Evolutionary conservation across 2,888 invertebrate species (phyloP).

Genomic region (Parapristionchus giblindavisi): DNA sequence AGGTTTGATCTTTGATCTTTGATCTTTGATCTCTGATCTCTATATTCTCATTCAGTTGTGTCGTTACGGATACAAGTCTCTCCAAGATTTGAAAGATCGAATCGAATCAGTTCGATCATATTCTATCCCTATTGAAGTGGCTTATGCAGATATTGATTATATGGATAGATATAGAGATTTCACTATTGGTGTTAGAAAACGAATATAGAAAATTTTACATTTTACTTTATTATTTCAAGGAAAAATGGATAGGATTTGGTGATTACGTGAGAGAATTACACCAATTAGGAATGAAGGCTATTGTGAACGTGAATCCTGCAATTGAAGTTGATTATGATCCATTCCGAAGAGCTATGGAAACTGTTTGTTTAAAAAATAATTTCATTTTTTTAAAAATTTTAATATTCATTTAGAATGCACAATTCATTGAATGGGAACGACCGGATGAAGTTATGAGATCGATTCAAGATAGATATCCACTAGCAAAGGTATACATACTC

Average conservation of each 20-base stretch:
- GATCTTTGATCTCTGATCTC: neutral
- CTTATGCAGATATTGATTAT: slow-evolving; percentile 87
- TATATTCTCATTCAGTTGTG: slow-evolving; percentile 56
- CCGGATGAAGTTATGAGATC: slow-evolving; percentile 52
- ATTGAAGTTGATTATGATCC: slow-evolving; percentile 59
- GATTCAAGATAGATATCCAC: slow-evolving; percentile 60
- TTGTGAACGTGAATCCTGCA: slow-evolving; percentile 67
- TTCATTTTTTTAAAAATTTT: neutral
- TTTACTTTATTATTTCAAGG: neutral
- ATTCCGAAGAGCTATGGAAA: slow-evolving; percentile 54
- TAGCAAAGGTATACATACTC: slow-evolving; percentile 48
- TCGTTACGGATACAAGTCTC: slow-evolving; percentile 60
- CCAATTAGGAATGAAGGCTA: slow-evolving; percentile 54
- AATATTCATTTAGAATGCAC: slow-evolving; percentile 48
- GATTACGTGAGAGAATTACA: slow-evolving; percentile 57
- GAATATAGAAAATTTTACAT: neutral
- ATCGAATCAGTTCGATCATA: slow-evolving; percentile 68
- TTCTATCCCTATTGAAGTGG: slow-evolving; percentile 74
- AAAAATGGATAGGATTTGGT: slow-evolving; percentile 57
- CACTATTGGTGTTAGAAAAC: slow-evolving; percentile 71
- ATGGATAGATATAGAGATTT: slow-evolving; percentile 84
- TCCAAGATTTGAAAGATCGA: slow-evolving; percentile 53
- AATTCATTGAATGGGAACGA: slow-evolving; percentile 64
- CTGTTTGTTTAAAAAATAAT: slow-evolving; percentile 35
- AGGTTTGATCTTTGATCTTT: slow-evolving; percentile 45